Percentiles rank a stretch among this genome's conserved stretches.
Conservation (phyloP, 2,797 vertebrate species). For the Enteromius anoplus region DNA sequence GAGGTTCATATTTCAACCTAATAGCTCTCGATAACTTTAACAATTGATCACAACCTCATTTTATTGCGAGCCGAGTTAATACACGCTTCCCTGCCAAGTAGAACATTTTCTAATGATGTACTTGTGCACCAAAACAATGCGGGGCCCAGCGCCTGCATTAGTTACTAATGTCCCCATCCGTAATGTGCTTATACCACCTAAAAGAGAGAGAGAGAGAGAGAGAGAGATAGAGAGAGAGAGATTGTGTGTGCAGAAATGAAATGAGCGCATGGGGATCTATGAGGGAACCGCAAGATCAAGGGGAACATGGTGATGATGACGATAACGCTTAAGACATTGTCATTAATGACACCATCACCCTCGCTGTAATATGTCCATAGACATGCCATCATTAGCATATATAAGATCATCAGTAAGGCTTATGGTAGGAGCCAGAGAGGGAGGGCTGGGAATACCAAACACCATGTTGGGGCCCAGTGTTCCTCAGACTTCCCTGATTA, state of each 20-base stretch:
- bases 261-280: slow-evolving; percentile 61
- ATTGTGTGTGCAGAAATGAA: slow-evolving; percentile 63
- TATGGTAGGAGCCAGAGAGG: slow-evolving; percentile 67
- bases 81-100: slow-evolving; percentile 84
- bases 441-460: slow-evolving; percentile 62
- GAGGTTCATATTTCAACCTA: slow-evolving; percentile 88
- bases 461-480: slow-evolving; percentile 51
- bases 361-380: slow-evolving; percentile 76
- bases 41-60: slow-evolving; percentile 92
- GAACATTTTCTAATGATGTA: slow-evolving; percentile 89
- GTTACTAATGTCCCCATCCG: slow-evolving; percentile 88
- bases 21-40: slow-evolving; percentile 88
- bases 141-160: slow-evolving; percentile 80
- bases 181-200: slow-evolving; percentile 85
- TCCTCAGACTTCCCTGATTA: slow-evolving; percentile 70
- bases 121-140: slow-evolving; percentile 86
- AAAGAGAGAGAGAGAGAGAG: slow-evolving; percentile 75
- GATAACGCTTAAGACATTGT: slow-evolving; percentile 80
- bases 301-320: slow-evolving; percentile 78
- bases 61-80: slow-evolving; percentile 84
- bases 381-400: slow-evolving; percentile 80
- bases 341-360: slow-evolving; percentile 78
- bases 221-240: slow-evolving; percentile 55
- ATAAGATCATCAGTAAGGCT: slow-evolving; percentile 73
- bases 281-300: slow-evolving; percentile 72